Evolutionary conservation across 2,113 vertebrate species (phyloP), one percentile per base, ranked within the genome.

Genomic region (Zosterops hypoxanthus): DNA sequence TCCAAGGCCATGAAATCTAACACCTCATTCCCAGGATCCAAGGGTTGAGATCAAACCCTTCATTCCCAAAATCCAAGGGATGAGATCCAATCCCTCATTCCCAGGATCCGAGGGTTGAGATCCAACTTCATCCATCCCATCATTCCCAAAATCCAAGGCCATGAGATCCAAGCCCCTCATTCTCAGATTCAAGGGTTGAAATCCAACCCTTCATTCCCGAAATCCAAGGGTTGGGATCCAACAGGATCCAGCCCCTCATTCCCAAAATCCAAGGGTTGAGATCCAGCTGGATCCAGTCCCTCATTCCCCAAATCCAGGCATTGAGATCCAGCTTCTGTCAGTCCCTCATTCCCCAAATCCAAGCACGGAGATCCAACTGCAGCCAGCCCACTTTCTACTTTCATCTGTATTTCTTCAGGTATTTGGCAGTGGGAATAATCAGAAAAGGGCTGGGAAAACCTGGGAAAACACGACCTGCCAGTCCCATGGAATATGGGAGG

Each of bases 91-190:
- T 5, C 9, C 63, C 9, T 44, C 24, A 56, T 73, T 36, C 33
- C 42, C 4, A 2, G 2, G 3, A 71, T 53, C 28, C 13, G 15
- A 28, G 2, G 13, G 6, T 3, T 44, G 28, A 44, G 9, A 64
- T 22, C 61, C 25, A 52, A 28, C 25, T 49, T 6, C 6, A 14
- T 2, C 6, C 60, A 63, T 12, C 36, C 36, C 36, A 39, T 56
- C 25, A 22, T 34, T 75, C 41, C 25, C 0, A 0, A 0, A 1
- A 46, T 44, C 24, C 53, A 34, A 14, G 1, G 25, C 3, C 36
- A 0, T 1, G 12, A 49, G 20, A 60, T 31, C 15, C n/a, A 34
- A 1, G 11, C 34, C 25, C 11, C 5, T 60, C 34, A 36, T 60
- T 60, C 57, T 10, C 3, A 3, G 20, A 61, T 61, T 8, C 28